Conservation (phyloP, 1,140 invertebrate genomes). For the Cydia strobilella region DNA sequence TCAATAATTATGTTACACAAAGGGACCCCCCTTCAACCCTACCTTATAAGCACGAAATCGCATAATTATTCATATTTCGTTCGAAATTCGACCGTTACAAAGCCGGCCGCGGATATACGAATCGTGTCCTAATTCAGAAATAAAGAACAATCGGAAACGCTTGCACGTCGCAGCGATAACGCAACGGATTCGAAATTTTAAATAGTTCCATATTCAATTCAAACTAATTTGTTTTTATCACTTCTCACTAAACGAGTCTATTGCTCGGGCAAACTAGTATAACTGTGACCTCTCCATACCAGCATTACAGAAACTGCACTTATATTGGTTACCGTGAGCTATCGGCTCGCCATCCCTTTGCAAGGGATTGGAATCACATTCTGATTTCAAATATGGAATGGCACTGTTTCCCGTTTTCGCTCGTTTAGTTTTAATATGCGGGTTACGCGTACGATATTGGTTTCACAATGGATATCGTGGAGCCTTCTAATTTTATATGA, state of each 20-base stretch:
- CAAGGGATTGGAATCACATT: conserved; percentile 27
- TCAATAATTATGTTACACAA: no score
- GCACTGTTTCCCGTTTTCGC: conserved; percentile 72
- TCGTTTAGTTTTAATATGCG: conserved; percentile 38
- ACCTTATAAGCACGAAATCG: conserved; percentile 29
- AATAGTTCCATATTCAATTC: conserved; percentile 44
- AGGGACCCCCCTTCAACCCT: no score
- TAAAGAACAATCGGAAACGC: conserved; percentile 53
- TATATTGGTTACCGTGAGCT: no score
- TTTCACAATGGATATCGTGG: conserved; percentile 26
- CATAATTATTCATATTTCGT: conserved; percentile 32
- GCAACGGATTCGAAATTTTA: conserved; percentile 79
- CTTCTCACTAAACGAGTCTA: not conserved
- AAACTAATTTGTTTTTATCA: conserved; percentile 6
- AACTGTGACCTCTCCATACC: not conserved
- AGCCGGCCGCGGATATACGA: conserved; percentile 41
- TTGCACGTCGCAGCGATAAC: conserved; percentile 75
- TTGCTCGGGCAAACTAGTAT: not conserved
- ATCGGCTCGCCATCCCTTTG: not conserved
- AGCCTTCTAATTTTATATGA: not conserved
- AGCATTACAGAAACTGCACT: no score
- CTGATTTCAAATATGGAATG: conserved; percentile 77
- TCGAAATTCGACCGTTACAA: conserved; percentile 30
- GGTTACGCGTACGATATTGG: conserved; percentile 33
- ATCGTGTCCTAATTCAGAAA: conserved; percentile 44